Conservation (phyloP, 2,113 vertebrate species). For the Butastur rufipennis region DNA sequence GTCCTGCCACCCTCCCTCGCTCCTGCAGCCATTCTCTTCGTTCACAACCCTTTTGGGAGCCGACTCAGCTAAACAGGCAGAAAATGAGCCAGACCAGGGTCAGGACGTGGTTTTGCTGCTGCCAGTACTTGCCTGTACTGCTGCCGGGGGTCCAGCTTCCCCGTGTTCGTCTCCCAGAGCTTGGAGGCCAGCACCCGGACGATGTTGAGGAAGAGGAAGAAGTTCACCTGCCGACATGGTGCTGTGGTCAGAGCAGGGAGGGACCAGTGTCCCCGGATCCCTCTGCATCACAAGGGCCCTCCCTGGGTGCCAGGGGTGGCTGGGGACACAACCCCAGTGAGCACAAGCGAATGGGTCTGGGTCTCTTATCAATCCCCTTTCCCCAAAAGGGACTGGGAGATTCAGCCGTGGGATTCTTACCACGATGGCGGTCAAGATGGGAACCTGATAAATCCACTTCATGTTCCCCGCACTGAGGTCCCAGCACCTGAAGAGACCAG, state of each 20-base stretch:
- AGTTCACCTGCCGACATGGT: slow-evolving; percentile 74
- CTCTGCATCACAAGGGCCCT: not conserved
- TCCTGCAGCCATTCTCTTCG: not conserved
- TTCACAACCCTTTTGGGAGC: not conserved
- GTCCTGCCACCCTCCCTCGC: not conserved
- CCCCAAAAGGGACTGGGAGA: not conserved
- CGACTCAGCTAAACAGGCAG: accelerated
- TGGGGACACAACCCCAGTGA: not conserved
- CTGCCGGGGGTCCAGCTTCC: slow-evolving; percentile 75
- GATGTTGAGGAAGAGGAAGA: slow-evolving; percentile 83
- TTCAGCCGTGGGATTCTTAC: slow-evolving; percentile 70
- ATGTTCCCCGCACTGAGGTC: slow-evolving; percentile 93
- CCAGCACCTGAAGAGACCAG: slow-evolving; percentile 85
- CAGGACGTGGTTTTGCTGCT: accelerated
- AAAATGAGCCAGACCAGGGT: not conserved
- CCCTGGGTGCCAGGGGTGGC: accelerated
- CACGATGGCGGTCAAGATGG: slow-evolving; percentile 88
- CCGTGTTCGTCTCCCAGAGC: slow-evolving; percentile 76
- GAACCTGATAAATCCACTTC: slow-evolving; percentile 96
- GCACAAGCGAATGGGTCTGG: accelerated
- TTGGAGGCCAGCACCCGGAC: slow-evolving; percentile 82
- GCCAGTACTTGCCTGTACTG: slow-evolving; percentile 76
- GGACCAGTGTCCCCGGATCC: not conserved
- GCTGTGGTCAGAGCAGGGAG: not conserved
- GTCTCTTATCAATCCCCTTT: not conserved